Base-by-base conservation (phyloP, 1,140 invertebrate genomes). In the Tetraneura akinire region DNA sequence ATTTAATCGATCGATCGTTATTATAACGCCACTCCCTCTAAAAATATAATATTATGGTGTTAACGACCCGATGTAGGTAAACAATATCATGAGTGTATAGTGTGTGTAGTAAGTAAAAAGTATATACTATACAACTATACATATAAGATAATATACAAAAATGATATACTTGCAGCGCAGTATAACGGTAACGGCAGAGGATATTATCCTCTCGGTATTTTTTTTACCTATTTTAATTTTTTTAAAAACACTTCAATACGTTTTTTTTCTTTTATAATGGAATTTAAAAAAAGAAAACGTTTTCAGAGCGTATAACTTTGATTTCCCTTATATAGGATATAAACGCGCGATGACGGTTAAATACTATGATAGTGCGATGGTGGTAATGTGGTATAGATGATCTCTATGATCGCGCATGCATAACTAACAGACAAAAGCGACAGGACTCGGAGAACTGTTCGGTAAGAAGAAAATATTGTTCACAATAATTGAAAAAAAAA, bases 301-400 rank as follows among this genome's bases (percentile, higher is more conserved):
- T 71, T n/a, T 29, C 23, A 57, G 18, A 55, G 32, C 71, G 49
- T 57, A 76, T 78, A 55, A n/a, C 16, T 23, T n/a, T n/a, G 74
- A 78, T 76, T 76, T 76, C 73, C 42, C 73, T 68, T n/a, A n/a
- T n/a, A n/a, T n/a, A 68, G 66, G 66, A 68, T 68, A 68, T 68
- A 57, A n/a, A n/a, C 49, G 51, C 70, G 23, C 70, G 47, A 37
- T 55, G 70, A 32, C 70, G 51, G 26, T 49, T 26, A 49, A 29
- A 51, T 51, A 26, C 11, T 74, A 42, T 21, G 2, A 47, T 26
- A 21, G 21, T 21, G 21, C n/a, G 23, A 37, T 32, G 18, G 16
- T 47, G n/a, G 64, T 45, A 32, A 32, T 42, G 64, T 68, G 18
- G 60, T 64, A 18, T 18, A 16, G 42, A 6, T 10, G 49, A 45